A percentile compares a stretch with the other conserved stretches of the same genome.
These are phyloP conservation scores for Drosophila nr. fundita DNA, from an alignment of 2,888 invertebrate genomes.

Conservation along the genomic window DNA sequence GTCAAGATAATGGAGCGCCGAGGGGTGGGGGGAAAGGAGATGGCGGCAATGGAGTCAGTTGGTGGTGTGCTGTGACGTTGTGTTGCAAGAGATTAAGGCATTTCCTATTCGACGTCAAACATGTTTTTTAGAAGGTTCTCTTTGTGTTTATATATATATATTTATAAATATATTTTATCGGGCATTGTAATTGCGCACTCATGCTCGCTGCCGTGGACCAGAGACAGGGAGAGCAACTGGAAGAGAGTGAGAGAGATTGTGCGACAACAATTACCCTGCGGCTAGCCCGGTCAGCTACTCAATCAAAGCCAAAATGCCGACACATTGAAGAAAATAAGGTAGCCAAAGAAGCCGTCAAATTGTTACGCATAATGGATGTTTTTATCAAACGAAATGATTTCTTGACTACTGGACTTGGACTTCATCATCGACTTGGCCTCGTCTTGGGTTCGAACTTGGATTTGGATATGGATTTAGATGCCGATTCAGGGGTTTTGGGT, in stretches of 20 bases:
- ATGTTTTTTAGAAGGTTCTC: slow-evolving; percentile 54
- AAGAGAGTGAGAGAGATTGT: slow-evolving; percentile 21
- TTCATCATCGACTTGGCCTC: slow-evolving; percentile 10
- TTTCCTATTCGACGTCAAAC: slow-evolving; percentile 76
- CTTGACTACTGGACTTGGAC: slow-evolving; percentile 81
- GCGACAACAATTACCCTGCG: slow-evolving; percentile 80
- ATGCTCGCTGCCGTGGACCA: slow-evolving; percentile 51
- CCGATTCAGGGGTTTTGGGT: slow-evolving; percentile 21
- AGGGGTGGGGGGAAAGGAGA: neutral
- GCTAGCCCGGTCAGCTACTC: slow-evolving; percentile 61
- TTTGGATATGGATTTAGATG: slow-evolving; percentile 35
- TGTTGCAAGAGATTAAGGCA: slow-evolving; percentile 70
- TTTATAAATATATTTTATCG: slow-evolving; percentile 27
- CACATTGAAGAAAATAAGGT: slow-evolving; percentile 62
- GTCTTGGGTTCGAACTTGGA: neutral
- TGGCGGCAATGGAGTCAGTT: slow-evolving; percentile 13
- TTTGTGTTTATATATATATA: neutral
- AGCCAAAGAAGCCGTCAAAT: slow-evolving; percentile 82
- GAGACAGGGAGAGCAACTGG: neutral
- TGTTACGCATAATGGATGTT: slow-evolving; percentile 82
- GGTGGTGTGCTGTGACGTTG: slow-evolving; percentile 56
- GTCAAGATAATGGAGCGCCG: slow-evolving; percentile 41
- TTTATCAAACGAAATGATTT: slow-evolving; percentile 81
- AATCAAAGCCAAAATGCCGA: slow-evolving; percentile 75
- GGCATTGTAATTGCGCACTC: slow-evolving; percentile 76